These are phyloP conservation scores for Nemopilema nomurai DNA, from an alignment of 30 jellyfish, hydroid and myxozoan genomes.

Conservation along the genomic window DNA sequence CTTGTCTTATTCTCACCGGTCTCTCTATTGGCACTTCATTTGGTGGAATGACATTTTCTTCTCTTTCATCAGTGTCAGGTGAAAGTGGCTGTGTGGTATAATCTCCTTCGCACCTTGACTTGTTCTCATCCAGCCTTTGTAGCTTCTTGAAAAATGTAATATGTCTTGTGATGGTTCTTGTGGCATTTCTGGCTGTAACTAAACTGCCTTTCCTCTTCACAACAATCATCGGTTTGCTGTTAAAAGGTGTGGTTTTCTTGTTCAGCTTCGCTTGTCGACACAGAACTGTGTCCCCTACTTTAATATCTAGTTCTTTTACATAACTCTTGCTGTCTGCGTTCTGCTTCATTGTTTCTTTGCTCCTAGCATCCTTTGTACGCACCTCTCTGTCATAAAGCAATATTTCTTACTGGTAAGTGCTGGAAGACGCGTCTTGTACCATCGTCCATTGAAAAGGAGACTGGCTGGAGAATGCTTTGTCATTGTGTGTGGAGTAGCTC, in stretches of 20 bases:
- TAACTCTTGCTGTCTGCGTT: conserved; percentile 16
- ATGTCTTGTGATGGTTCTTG: conserved; percentile 30
- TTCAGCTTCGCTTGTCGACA: conserved; percentile 12
- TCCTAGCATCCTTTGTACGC: conserved; percentile 9
- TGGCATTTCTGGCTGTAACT: conserved; percentile 27
- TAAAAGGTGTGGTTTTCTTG: conserved; percentile 37
- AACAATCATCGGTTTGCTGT: conserved; percentile 5
- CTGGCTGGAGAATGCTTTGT: conserved; percentile 25
- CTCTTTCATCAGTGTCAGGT: conserved; percentile 7
- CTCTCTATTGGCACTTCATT: not conserved
- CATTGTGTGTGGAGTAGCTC: conserved; percentile 2
- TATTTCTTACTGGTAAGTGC: conserved; percentile 16
- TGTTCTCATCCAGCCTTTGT: conserved; percentile 21
- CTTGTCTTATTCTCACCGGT: conserved; percentile 28
- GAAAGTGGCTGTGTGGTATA: conserved; percentile 27
- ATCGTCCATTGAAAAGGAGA: conserved; percentile 47
- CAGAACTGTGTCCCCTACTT: conserved; percentile 31
- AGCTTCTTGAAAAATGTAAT: conserved; percentile 25
- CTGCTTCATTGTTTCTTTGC: conserved; percentile 45
- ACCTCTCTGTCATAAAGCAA: conserved; percentile 18
- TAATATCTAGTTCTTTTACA: conserved; percentile 9
- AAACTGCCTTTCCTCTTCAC: conserved; percentile 19
- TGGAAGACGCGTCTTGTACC: conserved; percentile 27
- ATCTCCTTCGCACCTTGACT: conserved; percentile 17
- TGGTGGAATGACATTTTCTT: conserved; percentile 4